A percentile compares a stretch with the other conserved stretches of the same genome.
These are phyloP conservation scores for Diplolepis rosae DNA, from an alignment of 2,888 invertebrate genomes.

Conservation along the genomic window DNA sequence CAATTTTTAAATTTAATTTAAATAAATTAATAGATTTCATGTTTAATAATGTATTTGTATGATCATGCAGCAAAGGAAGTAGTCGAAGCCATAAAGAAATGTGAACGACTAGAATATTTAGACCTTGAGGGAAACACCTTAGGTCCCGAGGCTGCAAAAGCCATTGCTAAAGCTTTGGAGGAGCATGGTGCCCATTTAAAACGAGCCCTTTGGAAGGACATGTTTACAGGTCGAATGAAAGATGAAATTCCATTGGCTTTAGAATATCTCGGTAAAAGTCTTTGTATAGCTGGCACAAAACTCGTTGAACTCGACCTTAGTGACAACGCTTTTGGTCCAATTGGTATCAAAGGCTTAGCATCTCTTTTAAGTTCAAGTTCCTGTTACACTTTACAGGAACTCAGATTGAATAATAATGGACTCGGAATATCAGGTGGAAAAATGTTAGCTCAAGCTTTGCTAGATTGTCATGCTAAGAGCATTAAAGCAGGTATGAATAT, in stretches of 20 bases:
- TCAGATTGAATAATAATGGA: conserved; percentile 95
- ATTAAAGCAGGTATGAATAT: conserved; percentile 76
- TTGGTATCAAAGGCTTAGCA: conserved; percentile 92
- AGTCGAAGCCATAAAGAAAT: conserved; percentile 83
- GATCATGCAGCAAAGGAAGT: conserved; percentile 81
- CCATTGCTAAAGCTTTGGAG: conserved; percentile 86
- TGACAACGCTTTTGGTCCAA: conserved; percentile 98
- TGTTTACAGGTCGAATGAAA: conserved; percentile 97
- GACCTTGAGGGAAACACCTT: conserved; percentile 95
- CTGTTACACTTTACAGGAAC: conserved; percentile 87
- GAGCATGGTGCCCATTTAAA: conserved; percentile 85
- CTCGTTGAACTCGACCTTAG: conserved; percentile 92
- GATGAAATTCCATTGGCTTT: conserved; percentile 95
- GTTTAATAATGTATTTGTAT: conserved; percentile 7
- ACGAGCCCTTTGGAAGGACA: conserved; percentile 93
- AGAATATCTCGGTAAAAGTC: conserved; percentile 84
- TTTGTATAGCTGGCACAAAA: conserved; percentile 86
- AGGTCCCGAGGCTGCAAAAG: conserved; percentile 91
- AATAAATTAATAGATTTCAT: not conserved
- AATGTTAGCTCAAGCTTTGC: conserved; percentile 85
- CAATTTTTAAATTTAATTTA: conserved; percentile 45
- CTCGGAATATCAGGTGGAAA: conserved; percentile 92
- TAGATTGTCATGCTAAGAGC: conserved; percentile 80
- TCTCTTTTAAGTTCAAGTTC: conserved; percentile 87
- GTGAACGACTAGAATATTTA: conserved; percentile 82